A percentile compares a stretch with the other conserved stretches of the same genome.
Evolutionary conservation across 2,888 invertebrate genomes (phyloP).

Genomic region (Aphodius sticticus): DNA sequence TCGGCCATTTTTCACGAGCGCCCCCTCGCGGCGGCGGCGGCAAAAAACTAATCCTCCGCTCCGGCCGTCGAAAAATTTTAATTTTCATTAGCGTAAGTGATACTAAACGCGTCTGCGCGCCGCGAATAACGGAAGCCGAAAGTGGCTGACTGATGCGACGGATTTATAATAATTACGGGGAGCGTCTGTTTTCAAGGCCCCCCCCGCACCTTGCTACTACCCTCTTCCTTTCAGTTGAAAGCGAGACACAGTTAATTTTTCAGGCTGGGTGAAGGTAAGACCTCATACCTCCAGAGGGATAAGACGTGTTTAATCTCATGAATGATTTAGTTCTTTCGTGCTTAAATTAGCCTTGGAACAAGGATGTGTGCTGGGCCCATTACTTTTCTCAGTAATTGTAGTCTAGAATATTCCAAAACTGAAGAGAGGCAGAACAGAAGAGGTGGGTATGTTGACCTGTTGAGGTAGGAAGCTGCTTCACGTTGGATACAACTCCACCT

Average conservation of each 20-base stretch:
- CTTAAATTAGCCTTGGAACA: too few relatives aligned
- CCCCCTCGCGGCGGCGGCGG: neutral
- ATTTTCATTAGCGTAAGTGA: slow-evolving; percentile 4
- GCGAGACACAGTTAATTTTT: neutral
- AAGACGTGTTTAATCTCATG: too few relatives aligned
- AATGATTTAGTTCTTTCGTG: too few relatives aligned
- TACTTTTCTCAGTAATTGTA: too few relatives aligned
- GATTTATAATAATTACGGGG: neutral
- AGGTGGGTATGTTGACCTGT: too few relatives aligned
- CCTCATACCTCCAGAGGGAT: too few relatives aligned
- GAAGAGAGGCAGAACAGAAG: too few relatives aligned
- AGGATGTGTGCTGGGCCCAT: too few relatives aligned
- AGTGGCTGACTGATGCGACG: neutral
- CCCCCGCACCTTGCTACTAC: neutral
- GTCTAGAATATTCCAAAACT: too few relatives aligned
- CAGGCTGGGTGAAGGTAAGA: neutral
- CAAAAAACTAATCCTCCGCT: neutral
- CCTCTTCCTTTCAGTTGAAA: neutral
- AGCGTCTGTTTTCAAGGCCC: neutral
- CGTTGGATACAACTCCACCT: too few relatives aligned
- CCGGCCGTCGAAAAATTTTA: neutral
- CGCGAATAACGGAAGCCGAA: neutral
- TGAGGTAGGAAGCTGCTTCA: too few relatives aligned
- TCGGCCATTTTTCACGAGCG: neutral
- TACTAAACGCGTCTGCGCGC: neutral